These are phyloP conservation scores for Rotaria macrura DNA, from an alignment of 2,888 invertebrate species.

Conservation along the genomic window DNA sequence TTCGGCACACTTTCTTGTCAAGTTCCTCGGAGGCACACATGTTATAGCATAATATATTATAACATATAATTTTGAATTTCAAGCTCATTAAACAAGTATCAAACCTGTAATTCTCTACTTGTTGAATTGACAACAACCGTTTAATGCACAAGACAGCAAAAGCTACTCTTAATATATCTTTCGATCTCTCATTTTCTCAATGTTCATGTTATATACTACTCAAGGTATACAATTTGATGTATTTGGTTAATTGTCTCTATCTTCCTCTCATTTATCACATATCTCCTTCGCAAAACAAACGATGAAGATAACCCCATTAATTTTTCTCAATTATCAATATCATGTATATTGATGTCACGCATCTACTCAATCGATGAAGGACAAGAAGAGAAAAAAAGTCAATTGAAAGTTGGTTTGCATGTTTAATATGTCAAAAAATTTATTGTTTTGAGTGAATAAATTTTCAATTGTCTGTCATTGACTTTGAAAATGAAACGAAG, in stretches of 20 bases:
- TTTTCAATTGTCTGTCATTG: neutral
- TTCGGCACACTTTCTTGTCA: no score
- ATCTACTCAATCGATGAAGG: neutral
- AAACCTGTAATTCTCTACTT: neutral
- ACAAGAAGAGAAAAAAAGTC: neutral
- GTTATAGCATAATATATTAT: no score
- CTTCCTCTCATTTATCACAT: neutral
- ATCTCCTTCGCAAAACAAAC: neutral
- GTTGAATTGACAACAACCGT: neutral
- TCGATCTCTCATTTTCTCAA: neutral
- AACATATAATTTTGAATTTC: no score
- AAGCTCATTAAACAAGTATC: neutral
- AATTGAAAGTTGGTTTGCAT: conserved; percentile 2
- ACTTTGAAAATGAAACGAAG: neutral
- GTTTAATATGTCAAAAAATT: neutral
- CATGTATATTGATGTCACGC: neutral
- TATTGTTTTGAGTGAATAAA: neutral
- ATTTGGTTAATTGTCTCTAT: neutral
- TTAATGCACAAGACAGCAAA: neutral
- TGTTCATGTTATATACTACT: conserved; percentile 7
- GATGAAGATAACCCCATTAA: conserved; percentile 11
- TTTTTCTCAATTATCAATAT: conserved; percentile 11
- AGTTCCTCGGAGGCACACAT: no score
- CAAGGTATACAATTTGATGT: neutral
- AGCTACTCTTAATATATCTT: neutral